These are phyloP conservation scores for Spinibarbus caldwelli DNA, from an alignment of 2,797 vertebrate species.

Conservation along the genomic window DNA sequence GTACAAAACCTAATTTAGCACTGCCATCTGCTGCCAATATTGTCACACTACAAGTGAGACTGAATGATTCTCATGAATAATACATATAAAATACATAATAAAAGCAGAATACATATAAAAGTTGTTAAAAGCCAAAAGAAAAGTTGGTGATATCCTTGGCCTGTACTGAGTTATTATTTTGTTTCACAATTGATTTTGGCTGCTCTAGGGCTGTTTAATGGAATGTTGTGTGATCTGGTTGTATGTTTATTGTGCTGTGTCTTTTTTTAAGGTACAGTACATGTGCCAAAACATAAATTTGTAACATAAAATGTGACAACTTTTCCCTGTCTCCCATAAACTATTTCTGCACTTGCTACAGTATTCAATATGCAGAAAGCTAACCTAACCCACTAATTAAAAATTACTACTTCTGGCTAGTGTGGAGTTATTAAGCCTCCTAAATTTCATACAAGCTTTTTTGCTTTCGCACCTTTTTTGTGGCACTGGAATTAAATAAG, in stretches of 20 bases:
- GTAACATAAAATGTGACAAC: neutral
- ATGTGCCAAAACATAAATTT: neutral
- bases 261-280: neutral
- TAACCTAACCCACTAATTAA: neutral
- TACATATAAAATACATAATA: too few species aligned
- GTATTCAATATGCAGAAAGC: neutral
- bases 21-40: constrained; percentile 6
- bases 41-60: neutral
- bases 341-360: neutral
- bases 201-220: neutral
- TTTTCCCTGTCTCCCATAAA: neutral
- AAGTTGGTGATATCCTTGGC: neutral
- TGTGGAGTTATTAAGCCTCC: neutral
- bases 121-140: neutral
- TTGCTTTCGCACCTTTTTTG: neutral
- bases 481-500: too few species aligned
- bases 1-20: neutral
- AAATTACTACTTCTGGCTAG: neutral
- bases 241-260: neutral
- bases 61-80: neutral
- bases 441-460: neutral
- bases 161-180: neutral
- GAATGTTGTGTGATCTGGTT: neutral
- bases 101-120: neutral
- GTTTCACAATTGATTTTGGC: neutral